Percentiles rank a stretch among this genome's conserved stretches.
phyloP scores from a whole-genome alignment of 2,797 vertebrate species.

The Petrocephalus schoutedeni region DNA sequence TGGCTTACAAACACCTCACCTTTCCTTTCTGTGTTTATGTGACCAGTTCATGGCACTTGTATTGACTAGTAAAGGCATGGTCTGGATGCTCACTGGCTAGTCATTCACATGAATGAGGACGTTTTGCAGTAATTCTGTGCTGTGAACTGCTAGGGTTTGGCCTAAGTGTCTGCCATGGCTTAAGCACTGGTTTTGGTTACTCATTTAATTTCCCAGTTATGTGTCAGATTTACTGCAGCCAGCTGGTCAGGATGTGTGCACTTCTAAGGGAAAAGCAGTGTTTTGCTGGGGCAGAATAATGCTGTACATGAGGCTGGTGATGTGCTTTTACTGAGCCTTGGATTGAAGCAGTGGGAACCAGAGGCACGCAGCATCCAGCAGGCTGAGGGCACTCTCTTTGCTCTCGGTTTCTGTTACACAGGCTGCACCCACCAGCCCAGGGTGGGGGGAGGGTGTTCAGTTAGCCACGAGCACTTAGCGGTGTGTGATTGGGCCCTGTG shows the following conservation, averaged over 20 bases:
- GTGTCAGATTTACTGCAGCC: neutral
- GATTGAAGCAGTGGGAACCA: neutral
- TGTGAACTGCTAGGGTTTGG: neutral
- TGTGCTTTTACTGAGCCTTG: neutral
- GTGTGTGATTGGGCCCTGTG: neutral
- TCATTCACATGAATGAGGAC: neutral
- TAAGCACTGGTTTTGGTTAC: neutral
- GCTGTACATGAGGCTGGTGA: neutral
- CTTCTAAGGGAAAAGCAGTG: neutral
- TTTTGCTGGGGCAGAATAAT: neutral
- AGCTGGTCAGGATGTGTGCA: neutral
- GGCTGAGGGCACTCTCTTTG: neutral
- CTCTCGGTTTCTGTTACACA: neutral
- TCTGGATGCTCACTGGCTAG: neutral
- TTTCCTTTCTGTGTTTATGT: neutral
- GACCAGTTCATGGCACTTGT: neutral
- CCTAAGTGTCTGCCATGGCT: neutral
- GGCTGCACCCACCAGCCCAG: neutral
- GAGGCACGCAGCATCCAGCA: neutral
- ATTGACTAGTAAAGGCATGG: neutral
- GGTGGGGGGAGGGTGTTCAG: neutral
- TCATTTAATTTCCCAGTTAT: neutral
- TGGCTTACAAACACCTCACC: neutral
- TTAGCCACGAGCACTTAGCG: neutral
- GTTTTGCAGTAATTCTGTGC: neutral